These are phyloP conservation scores for Drosophila aff. DNA, from an alignment of 1,140 invertebrate species.

Conservation along the genomic window DNA sequence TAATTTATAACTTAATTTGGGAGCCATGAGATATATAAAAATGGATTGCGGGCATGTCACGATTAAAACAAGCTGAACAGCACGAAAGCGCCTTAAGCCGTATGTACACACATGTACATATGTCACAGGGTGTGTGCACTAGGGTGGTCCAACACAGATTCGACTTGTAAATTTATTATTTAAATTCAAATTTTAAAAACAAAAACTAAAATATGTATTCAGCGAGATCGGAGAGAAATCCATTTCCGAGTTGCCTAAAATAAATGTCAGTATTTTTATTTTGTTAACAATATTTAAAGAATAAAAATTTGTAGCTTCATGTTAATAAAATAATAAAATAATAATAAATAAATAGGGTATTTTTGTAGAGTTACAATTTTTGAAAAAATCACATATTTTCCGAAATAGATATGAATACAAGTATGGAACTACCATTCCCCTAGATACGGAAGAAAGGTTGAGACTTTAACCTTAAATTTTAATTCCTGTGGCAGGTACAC, in stretches of 20 bases:
- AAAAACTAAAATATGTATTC: neutral
- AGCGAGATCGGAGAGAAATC: too few relatives aligned
- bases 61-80: constrained; percentile 50
- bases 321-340: neutral
- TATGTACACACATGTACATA: constrained; percentile 15
- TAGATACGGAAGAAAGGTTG: neutral
- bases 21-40: constrained; percentile 56
- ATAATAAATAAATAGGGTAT: neutral
- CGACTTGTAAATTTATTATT: neutral
- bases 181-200: neutral
- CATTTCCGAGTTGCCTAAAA: too few relatives aligned
- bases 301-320: neutral
- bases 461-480: neutral
- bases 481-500: neutral
- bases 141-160: neutral
- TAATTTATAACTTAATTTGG: constrained; percentile 69
- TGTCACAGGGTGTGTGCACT: neutral
- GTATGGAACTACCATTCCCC: too few relatives aligned
- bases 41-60: constrained; percentile 61
- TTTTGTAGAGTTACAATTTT: too few relatives aligned
- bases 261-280: too few relatives aligned
- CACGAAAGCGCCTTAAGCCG: constrained; percentile 40
- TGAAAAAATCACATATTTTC: neutral
- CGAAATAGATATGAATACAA: neutral
- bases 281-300: neutral